Evolutionary conservation across 2,113 vertebrate genomes (phyloP), one percentile per base, ranked within the genome.

Genomic region (Eclectus roratus): DNA sequence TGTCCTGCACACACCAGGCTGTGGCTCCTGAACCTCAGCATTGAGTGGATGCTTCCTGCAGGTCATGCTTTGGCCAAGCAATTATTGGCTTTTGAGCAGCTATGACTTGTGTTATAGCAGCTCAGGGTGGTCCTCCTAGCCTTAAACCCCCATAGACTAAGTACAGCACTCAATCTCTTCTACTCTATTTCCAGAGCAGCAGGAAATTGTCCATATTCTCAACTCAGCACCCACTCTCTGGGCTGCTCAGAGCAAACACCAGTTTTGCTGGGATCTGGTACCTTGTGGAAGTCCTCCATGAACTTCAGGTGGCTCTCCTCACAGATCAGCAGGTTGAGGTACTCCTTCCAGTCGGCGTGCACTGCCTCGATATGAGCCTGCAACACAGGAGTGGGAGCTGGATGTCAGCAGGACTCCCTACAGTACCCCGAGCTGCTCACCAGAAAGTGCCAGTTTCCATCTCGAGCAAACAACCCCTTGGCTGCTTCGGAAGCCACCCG

Each of bases 251-350:
- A 61, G 53, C 15, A 27, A 53, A 13, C 2, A 50, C 7, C 3
- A 7, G 6, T 17, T 50, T 55, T 0, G 0, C 14, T 50, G n/a
- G 25, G 31, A 8, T 31, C 50, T 18, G 83, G 95, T 58, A 99
- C 99, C 98, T 99, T 99, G 97, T 99, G 99, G 95, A 99, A 99
- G 77, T 99, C 99, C 12, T 99, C 98, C 99, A 99, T 99, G 97
- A 98, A 98, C 96, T 99, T 99, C 27, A 99, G 98, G 93, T 99
- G 99, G 96, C 98, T 99, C 93, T 99, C 99, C 96, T 99, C 99
- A 2, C 99, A 99, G 97, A 99, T 99, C 46, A 99, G 98, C 94
- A 99, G 98, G 98, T 99, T 99, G 88, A 99, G 98, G 91, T 99
- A 99, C 53, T 99, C 99, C 97, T 99, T 99, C 99, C 99, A 99